Conservation (phyloP, 2,888 invertebrate species). For the Lithophane socia region DNA sequence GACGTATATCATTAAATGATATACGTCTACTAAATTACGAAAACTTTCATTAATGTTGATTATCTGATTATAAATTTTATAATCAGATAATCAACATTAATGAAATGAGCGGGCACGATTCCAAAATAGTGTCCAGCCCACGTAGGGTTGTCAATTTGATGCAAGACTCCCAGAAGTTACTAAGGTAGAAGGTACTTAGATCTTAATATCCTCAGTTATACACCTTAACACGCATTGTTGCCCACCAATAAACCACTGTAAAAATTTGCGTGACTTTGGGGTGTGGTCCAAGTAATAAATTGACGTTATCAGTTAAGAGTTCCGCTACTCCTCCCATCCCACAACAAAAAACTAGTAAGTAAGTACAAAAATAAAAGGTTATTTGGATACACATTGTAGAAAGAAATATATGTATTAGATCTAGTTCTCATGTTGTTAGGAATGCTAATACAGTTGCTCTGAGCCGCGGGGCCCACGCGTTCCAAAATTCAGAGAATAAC, state of each 20-base stretch:
- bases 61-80: too few species aligned
- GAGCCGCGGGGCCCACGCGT: conserved; percentile 11
- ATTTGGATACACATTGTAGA: background rate
- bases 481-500: conserved; percentile 8
- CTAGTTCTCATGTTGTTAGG: conserved; percentile 30
- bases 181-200: background rate
- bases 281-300: conserved; percentile 35
- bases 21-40: too few species aligned
- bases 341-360: background rate
- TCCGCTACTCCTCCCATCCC: background rate
- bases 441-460: conserved; percentile 39
- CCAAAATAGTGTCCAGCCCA: conserved; percentile 19
- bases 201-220: too few species aligned
- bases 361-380: background rate
- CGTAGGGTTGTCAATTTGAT: background rate
- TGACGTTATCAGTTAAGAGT: conserved; percentile 11
- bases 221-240: background rate
- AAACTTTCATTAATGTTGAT: too few species aligned
- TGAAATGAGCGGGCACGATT: conserved; percentile 29
- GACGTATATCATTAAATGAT: too few species aligned
- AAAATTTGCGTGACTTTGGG: conserved; percentile 1
- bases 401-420: background rate
- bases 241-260: background rate
- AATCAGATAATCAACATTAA: conserved; percentile 3
- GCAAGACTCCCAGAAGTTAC: background rate